Conservation (phyloP, 2,113 vertebrate genomes). For the Xyliphius kryptos region DNA sequence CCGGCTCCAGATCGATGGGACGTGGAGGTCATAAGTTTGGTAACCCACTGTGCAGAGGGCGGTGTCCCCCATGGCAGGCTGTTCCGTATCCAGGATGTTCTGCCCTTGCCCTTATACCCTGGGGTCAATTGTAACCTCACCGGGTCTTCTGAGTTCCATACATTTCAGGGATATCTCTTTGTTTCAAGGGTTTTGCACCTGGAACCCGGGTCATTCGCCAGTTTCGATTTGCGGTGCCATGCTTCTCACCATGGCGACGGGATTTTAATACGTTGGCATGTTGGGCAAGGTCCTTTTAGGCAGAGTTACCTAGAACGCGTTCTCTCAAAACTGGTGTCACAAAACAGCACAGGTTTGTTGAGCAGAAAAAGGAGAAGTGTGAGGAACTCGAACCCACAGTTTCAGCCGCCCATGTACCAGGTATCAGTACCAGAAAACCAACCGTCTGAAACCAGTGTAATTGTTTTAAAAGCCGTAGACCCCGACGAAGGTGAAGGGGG, state of each 20-base stretch:
- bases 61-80: no score
- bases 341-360: slow-evolving; percentile 46
- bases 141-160: slow-evolving; percentile 50
- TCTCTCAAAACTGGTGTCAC: slow-evolving; percentile 46
- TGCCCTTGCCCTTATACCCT: slow-evolving; percentile 50
- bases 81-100: slow-evolving; percentile 52
- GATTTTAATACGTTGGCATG: slow-evolving; percentile 58
- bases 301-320: slow-evolving; percentile 53
- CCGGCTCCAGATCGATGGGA: no score
- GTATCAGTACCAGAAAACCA: slow-evolving; percentile 83
- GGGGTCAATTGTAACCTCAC: slow-evolving; percentile 50
- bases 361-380: slow-evolving; percentile 69
- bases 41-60: no score
- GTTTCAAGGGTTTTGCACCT: slow-evolving; percentile 65
- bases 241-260: no score
- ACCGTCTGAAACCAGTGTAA: slow-evolving; percentile 74
- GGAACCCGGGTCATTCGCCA: slow-evolving; percentile 44
- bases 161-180: slow-evolving; percentile 58
- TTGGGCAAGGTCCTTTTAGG: slow-evolving; percentile 59
- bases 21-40: slow-evolving; percentile 61
- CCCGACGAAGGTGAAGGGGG: slow-evolving; percentile 81
- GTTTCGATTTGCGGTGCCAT: slow-evolving; percentile 57
- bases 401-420: slow-evolving; percentile 90
- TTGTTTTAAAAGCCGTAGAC: slow-evolving; percentile 73
- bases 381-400: slow-evolving; percentile 78